These are phyloP conservation scores for Branchellion lobata DNA, from an alignment of 2,888 invertebrate genomes.

Conservation along the genomic window DNA sequence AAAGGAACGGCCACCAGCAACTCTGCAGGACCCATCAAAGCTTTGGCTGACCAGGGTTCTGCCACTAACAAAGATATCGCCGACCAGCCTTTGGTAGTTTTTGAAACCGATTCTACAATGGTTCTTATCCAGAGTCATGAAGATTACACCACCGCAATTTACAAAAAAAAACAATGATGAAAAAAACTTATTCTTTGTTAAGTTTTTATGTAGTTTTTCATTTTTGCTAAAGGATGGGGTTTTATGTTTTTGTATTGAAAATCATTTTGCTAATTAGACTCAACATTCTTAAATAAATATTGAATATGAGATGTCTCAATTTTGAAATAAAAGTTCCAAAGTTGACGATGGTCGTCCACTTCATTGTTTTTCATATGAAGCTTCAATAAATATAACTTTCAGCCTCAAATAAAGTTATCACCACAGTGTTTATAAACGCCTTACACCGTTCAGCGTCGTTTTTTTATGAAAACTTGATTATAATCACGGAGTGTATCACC, in stretches of 20 bases:
- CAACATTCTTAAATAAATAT: not conserved
- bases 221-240: not conserved
- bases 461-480: too few relatives aligned
- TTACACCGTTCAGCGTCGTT: too few relatives aligned
- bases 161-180: not conserved
- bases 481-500: too few relatives aligned
- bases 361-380: too few relatives aligned
- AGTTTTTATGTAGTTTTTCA: not conserved
- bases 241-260: not conserved
- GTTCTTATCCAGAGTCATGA: not conserved
- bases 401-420: too few relatives aligned
- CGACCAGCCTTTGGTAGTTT: not conserved
- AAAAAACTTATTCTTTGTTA: too few relatives aligned
- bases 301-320: too few relatives aligned
- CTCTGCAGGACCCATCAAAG: not conserved
- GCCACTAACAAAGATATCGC: not conserved
- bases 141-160: not conserved
- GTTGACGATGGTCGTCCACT: too few relatives aligned
- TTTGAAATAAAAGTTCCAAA: too few relatives aligned
- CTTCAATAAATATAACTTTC: too few relatives aligned
- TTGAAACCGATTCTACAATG: constrained; percentile 5
- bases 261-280: not conserved
- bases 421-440: too few relatives aligned
- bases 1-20: not conserved
- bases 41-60: constrained; percentile 1